Evolutionary conservation across 2,113 vertebrate species (phyloP), one percentile per base, ranked within the genome.

Genomic region (Pseudolaguvia tuberculata): DNA sequence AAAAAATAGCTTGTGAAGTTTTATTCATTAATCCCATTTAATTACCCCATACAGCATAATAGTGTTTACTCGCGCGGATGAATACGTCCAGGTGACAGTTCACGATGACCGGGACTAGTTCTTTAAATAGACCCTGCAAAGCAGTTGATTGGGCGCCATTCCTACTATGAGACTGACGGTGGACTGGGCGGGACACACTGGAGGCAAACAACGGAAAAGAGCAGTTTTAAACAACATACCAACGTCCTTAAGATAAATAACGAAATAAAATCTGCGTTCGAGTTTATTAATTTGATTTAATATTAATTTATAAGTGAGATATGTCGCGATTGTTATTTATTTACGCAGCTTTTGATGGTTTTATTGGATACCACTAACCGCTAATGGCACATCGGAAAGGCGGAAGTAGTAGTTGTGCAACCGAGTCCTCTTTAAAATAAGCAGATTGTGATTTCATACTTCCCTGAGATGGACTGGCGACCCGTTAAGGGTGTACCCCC

Each of bases 51-150:
- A 56, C 65, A 75, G 61, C 56, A 71, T 66, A 71, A 70, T 56
- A 73, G 23, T 89, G 87, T 92, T 90, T 90, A 90, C 84, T 87
- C 50, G 69, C 65, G 91, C 91, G 91, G 87, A 92, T 70, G 86
- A 61, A 90, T 92, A 86, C 70, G 23, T 85, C 84, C 90, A 91
- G 91, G 90, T 90, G 87, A 88, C 87, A 87, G 85, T 82, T 86
- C 74, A 77, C 69, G 80, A 76, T 71, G 45, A 52, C 85, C 86
- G 88, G 91, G 81, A 88, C 89, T 90, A 68, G 17, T 88, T 91
- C 78, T 89, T 88, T 89, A 89, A 91, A 89, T 86, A 88, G 77
- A 72, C 81, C 51, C 23, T 42, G 27, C 23, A 84, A 62, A 57
- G 73, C 2, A 69, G 79, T 70, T 83, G 82, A 85, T 84, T 85